phyloP scores from a whole-genome alignment of 2,113 vertebrate genomes.

The Cyanoderma ruficeps region DNA sequence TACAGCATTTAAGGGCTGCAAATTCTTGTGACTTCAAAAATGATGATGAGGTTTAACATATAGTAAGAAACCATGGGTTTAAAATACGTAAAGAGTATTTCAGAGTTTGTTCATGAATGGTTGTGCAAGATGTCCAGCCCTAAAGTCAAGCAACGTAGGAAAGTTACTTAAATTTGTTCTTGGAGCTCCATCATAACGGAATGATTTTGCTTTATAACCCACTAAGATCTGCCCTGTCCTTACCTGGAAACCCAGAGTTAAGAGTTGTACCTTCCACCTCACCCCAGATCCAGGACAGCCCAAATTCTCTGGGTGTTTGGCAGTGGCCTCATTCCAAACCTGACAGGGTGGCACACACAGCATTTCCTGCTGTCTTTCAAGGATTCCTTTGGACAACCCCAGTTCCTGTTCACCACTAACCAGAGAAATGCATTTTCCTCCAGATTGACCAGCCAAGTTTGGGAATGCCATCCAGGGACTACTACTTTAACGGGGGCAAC shows the following conservation, averaged over 20 bases:
- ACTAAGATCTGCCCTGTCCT: not conserved
- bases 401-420: not conserved
- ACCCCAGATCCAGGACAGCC: not conserved
- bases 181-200: not conserved
- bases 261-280: not conserved
- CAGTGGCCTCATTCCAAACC: not conserved
- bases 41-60: not conserved
- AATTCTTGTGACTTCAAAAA: not conserved
- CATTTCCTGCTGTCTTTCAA: not conserved
- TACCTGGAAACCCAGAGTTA: not conserved
- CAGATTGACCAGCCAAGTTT: conserved; percentile 94
- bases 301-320: not conserved
- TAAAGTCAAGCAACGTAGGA: not conserved
- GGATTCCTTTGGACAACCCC: not conserved
- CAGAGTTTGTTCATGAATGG: not conserved
- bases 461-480: conserved; percentile 95
- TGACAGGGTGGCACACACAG: not conserved
- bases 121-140: not conserved
- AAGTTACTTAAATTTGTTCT: not conserved
- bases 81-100: not conserved
- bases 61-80: not conserved
- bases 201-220: not conserved
- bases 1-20: not conserved
- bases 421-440: conserved; percentile 9
- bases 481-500: conserved; percentile 87